phyloP scores from a whole-genome alignment of 2,113 vertebrate genomes.

The Corydoras sp. region DNA sequence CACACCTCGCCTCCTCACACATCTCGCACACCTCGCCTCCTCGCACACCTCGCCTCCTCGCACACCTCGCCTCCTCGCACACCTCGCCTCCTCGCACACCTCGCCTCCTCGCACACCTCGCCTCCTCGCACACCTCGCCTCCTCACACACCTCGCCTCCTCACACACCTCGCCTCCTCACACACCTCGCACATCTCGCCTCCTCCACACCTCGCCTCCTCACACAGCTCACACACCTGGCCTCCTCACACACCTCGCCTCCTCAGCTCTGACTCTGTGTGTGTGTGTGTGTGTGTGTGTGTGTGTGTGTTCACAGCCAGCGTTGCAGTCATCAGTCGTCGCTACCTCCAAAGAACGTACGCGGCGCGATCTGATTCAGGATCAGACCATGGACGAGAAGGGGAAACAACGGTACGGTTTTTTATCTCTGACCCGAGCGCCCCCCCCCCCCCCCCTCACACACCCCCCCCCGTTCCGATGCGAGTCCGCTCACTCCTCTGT shows the following conservation, averaged over 20 bases:
- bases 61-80: no score
- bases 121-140: neutral
- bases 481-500: neutral
- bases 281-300: conserved; percentile 16
- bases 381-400: conserved; percentile 97
- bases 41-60: neutral
- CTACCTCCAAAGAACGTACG: conserved; percentile 99
- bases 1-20: no score
- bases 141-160: neutral
- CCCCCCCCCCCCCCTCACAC: neutral
- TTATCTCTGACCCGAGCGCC: neutral
- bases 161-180: neutral
- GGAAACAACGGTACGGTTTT: conserved; percentile 85
- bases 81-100: neutral
- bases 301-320: conserved; percentile 71
- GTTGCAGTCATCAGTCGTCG: conserved; percentile 98
- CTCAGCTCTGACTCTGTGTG: neutral
- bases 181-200: neutral
- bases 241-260: neutral
- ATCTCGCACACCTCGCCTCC: neutral
- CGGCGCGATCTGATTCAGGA: conserved; percentile 99
- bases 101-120: neutral
- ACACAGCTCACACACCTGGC: no score
- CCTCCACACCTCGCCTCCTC: neutral
- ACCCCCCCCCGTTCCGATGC: no score